Base-by-base conservation (phyloP, 30 jellyfish, hydroid and myxozoan genomes). In the Haliclystus octoradiatus region DNA sequence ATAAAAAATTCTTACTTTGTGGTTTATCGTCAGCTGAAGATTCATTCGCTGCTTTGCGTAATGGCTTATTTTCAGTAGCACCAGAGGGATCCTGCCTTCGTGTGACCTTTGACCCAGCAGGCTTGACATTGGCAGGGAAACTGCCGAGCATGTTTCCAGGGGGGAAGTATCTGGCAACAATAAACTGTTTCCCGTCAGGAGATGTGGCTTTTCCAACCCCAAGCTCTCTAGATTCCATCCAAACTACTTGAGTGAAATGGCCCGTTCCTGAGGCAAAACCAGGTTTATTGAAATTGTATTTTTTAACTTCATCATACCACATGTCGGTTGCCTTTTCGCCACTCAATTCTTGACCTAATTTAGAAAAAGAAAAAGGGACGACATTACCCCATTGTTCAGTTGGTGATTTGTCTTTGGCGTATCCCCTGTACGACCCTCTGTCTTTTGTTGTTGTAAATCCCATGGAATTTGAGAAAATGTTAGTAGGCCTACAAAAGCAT, bases 211-310 rank as follows among this genome's bases (percentile, higher is more conserved):
- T 84, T 32, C 93, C 99, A 32, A 92, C 94, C 2, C 99, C 99
- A 25, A 92, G 78, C 71, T 92, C 99, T 9, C 57, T 73, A 2
- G 99, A 92, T 25, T 73, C 95, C 3, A 52, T 88, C 99, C 99
- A 92, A 26, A 92, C 99, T 28, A 92, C 94, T 74, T 92, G 99
- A 0, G 99, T 92, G 90, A 92, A 92, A 66, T 92, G 99, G 26
- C 99, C 99, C 57, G 99, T 92, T 23, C 72, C 75, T 28, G 99
- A 92, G 65, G 71, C 78, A 57, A 83, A 92, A 3, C 96, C 95
- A 28, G 99, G 99, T 14, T 79, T 80, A 26, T 69, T 75, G 76
- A 84, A 92, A 65, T 84, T 57, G 77, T 92, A 92, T 46, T 92
- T 92, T 52, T 84, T 92, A 3, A 92, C 74, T 72, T 92, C 99